Evolutionary conservation across 1,140 invertebrate species (phyloP).

Genomic region (Nasonia vitripennis): DNA sequence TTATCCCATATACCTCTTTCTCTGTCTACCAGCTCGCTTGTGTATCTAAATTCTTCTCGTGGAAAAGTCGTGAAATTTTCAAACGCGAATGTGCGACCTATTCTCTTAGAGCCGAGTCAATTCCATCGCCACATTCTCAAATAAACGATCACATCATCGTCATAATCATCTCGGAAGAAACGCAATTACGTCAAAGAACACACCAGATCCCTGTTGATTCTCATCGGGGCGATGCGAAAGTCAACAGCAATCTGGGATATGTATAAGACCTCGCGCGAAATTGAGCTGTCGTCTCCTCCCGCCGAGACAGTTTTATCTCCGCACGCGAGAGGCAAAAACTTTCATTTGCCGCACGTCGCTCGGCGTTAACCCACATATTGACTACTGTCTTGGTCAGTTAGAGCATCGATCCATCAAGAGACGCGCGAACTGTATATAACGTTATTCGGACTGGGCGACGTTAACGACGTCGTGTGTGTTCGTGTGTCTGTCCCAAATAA

Average conservation of each 20-base stretch:
- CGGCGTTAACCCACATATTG: conserved; percentile 55
- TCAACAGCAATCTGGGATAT: conserved; percentile 7
- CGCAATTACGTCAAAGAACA: too few species aligned
- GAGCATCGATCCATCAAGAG: conserved; percentile 68
- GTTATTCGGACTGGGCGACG: background rate
- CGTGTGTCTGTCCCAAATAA: background rate
- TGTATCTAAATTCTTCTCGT: conserved; percentile 31
- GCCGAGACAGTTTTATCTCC: conserved; percentile 27
- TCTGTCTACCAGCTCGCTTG: background rate
- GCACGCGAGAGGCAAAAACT: background rate
- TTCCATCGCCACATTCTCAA: too few species aligned
- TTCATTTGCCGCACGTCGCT: conserved; percentile 13
- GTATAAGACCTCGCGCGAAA: conserved; percentile 13
- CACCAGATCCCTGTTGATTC: background rate
- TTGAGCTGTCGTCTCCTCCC: conserved; percentile 26
- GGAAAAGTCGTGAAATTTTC: conserved; percentile 36
- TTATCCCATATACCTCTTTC: conserved; percentile 8
- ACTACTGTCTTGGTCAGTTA: conserved; percentile 65
- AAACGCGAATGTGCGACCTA: conserved; percentile 19
- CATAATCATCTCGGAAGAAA: too few species aligned
- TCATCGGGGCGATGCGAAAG: background rate
- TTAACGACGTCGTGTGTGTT: too few species aligned
- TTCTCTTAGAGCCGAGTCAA: conserved; percentile 3
- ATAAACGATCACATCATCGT: too few species aligned
- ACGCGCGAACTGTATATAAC: background rate